Conservation (phyloP, 2,797 vertebrate species). For the Liparis tanakae region DNA sequence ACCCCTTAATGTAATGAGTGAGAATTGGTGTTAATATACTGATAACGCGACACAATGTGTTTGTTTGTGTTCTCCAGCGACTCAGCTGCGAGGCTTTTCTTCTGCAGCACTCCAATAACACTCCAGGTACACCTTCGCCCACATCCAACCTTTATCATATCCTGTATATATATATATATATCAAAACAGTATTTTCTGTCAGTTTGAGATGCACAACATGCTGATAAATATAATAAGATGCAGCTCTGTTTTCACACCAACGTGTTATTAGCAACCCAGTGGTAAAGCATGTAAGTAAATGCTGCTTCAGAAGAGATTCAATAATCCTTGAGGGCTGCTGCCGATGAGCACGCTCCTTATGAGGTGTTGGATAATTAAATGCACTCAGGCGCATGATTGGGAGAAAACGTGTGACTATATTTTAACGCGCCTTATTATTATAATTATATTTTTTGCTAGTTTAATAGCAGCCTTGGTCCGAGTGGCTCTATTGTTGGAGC, state of each 20-base stretch:
- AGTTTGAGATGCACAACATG: constrained; percentile 11
- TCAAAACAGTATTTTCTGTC: background rate
- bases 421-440: constrained; percentile 41
- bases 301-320: constrained; percentile 41
- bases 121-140: constrained; percentile 59
- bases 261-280: constrained; percentile 42
- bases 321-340: constrained; percentile 56
- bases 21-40: constrained; percentile 92
- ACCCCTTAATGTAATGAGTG: constrained; percentile 85
- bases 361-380: constrained; percentile 73
- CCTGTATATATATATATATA: background rate
- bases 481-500: constrained; percentile 45
- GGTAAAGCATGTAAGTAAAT: constrained; percentile 53
- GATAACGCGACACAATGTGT: constrained; percentile 82
- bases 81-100: constrained; percentile 77
- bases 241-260: constrained; percentile 26
- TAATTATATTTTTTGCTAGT: constrained; percentile 1
- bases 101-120: constrained; percentile 68
- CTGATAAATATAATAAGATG: constrained; percentile 12
- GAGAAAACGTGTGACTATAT: constrained; percentile 34
- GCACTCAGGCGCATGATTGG: constrained; percentile 61
- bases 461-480: constrained; percentile 53
- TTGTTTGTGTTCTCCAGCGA: constrained; percentile 72
- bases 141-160: constrained; percentile 34
- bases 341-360: constrained; percentile 66